Evolutionary conservation across 1,140 invertebrate genomes (phyloP), one percentile per base, ranked within the genome.

Genomic region (Platyura marginata): DNA sequence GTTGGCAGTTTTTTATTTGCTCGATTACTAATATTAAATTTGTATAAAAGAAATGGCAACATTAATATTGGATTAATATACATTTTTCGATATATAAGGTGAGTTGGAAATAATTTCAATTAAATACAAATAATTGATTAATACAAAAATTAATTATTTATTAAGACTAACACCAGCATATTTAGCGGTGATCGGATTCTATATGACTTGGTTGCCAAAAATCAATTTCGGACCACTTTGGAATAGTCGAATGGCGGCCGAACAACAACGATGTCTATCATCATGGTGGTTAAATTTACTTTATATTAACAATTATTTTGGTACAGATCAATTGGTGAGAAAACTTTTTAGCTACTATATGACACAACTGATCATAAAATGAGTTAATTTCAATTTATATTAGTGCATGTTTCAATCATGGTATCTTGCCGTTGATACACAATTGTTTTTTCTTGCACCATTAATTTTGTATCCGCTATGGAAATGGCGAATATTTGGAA

Each of bases 331-430:
- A 49, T 50, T 77, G 59, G 78, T 79, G 59, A 68, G 65, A 53
- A 38, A 25, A 35, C 32, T 16, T 25, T 46, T 29, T 36, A 39
- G 18, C 13, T 8, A 29, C 13, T 29, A 8, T 13, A n/a, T n/a
- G n/a, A n/a, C n/a, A n/a, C n/a, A n/a, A n/a, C n/a, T n/a, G n/a
- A n/a, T n/a, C n/a, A n/a, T n/a, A n/a, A n/a, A n/a, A n/a, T n/a
- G n/a, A n/a, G n/a, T n/a, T n/a, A n/a, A n/a, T n/a, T n/a, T n/a
- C n/a, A n/a, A n/a, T n/a, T n/a, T n/a, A n/a, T n/a, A n/a, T n/a
- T 59, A 88, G 83, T 91, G 88, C 54, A 82, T 92, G 72, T 81
- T 81, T 40, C 84, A 86, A 69, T 79, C 83, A 0, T 93, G 88
- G 88, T 92, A 90, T 51, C 63, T 93, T 40, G 58, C 86, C 4